Evolutionary conservation across 2,797 vertebrate genomes (phyloP).

Genomic region (Lagorchestes hirsutus): DNA sequence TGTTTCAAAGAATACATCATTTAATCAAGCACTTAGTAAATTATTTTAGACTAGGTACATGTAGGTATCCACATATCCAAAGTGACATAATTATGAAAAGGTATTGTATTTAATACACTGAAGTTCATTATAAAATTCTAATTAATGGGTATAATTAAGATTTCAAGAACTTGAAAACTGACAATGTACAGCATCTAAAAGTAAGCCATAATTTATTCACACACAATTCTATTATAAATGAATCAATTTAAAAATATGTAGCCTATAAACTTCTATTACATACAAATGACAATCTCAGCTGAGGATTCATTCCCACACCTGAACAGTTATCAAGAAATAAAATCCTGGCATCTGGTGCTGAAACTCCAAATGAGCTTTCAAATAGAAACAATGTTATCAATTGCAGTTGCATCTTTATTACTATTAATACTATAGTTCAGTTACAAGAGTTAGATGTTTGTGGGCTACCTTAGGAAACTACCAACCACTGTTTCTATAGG

Average conservation of each 20-base stretch:
- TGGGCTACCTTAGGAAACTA: neutral
- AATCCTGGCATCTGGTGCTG: neutral
- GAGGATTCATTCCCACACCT: neutral
- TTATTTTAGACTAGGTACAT: neutral
- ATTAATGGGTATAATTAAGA: neutral
- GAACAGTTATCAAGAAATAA: neutral
- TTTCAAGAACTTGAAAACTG: neutral
- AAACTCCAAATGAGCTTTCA: neutral
- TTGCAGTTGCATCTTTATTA: neutral
- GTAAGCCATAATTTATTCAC: neutral
- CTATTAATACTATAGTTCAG: neutral
- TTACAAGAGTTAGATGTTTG: neutral
- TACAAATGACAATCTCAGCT: neutral
- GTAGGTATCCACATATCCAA: neutral
- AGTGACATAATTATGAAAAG: neutral
- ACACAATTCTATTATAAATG: neutral
- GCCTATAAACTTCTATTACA: neutral
- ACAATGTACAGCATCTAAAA: too few relatives aligned
- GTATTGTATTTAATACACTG: neutral
- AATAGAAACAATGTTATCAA: neutral
- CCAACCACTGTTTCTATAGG: slow-evolving; percentile 14
- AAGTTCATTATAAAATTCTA: neutral
- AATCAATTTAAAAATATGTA: neutral
- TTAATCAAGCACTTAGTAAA: neutral
- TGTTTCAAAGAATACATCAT: neutral